Base-by-base conservation (phyloP, 2,113 vertebrate species). In the Labrus mixtus region DNA sequence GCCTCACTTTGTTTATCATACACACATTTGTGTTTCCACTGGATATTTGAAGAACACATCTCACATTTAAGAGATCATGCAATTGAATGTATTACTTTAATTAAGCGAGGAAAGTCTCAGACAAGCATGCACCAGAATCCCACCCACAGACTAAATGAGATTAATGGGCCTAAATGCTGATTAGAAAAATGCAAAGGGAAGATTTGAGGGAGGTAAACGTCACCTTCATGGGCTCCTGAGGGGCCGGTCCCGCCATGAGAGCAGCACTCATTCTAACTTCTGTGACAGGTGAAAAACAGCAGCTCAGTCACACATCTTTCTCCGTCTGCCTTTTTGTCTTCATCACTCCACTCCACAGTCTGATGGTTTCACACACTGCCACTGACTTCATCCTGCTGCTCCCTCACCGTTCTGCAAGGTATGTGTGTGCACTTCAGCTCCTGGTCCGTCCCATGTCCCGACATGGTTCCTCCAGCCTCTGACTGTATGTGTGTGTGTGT, bases 171-270 rank as follows among this genome's bases (percentile, higher is more conserved):
- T 33, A 33, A 33, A 15, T 2, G 9, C 10, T 25, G 19, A 62
- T n/a, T 3, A 50, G 20, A 57, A 1, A 46, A n/a, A 50, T 33
- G 22, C 54, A 58, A 41, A 46, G 37, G 48, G 51, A 75, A 39
- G 17, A 11, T 45, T 3, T 73, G 6, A 22, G 25, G 5, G 22
- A 19, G 25, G 58, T 3, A 45, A 62, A 68, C 54, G n/a, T 93
- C 84, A 93, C 91, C 93, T 93, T 93, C 66, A 90, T 1, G 1
- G 89, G 89, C 85, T 92, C 89, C 76, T 88, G 87, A 16, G 82
- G 11, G 41, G 78, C 37, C 1, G 79, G 87, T 79, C 82, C 91
- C n/a, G 91, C 91, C 91, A 92, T 93, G 69, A 79, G 54, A 84
- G 66, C 74, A 63, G 81, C 79, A 39, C 87, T 85, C 77, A 72